Evolutionary conservation across 23 tunicate genomes (phyloP), one percentile per base, ranked within the genome.

Genomic region (Pegea sp.): DNA sequence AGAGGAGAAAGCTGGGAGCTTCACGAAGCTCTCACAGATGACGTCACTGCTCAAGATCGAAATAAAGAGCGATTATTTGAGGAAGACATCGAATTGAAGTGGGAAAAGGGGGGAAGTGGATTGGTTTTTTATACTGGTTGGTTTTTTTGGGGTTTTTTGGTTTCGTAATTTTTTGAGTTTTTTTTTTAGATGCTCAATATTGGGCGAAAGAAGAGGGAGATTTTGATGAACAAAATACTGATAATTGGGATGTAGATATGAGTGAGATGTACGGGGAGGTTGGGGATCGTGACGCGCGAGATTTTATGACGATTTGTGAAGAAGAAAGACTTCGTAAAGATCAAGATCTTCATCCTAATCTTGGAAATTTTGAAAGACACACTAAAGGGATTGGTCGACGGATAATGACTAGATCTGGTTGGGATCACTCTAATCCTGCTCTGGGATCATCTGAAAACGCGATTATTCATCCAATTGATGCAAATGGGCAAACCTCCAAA

Each of bases 31-130:
- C 44, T 81, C 56, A 66, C 63, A 42, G 43, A 66, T 66, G 93
- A 81, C 49, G 71, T 72, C 6, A 81, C 93, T 8, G 52, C 66
- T 28, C 86, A 75, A 62, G 87, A 60, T 33, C 44, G 96, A 29
- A 50, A 23, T 19, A 86, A 86, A 38, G 96, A 86, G 42, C 49
- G 96, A 26, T 52, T 75, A 31, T 86, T 86, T 63, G 96, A 86
- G 54, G 86, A 75, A 44, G 78, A 86, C 30, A 86, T 86, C 30
- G 96, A 86, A 49, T 54, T 75, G 60, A 86, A 75, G 44, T 86
- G 96, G 96, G 96, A 86, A 51, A 86, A 86, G 43, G 96, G 96
- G 3, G 96, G 96, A 44, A 86, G 96, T 46, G 96, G 96, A 28
- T 56, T 86, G 0, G 96, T 86, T 4, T 86, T 75, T 59, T 86